Base-by-base conservation (phyloP, 2,888 invertebrate genomes). In the Drosophila quasianomalipes region DNA sequence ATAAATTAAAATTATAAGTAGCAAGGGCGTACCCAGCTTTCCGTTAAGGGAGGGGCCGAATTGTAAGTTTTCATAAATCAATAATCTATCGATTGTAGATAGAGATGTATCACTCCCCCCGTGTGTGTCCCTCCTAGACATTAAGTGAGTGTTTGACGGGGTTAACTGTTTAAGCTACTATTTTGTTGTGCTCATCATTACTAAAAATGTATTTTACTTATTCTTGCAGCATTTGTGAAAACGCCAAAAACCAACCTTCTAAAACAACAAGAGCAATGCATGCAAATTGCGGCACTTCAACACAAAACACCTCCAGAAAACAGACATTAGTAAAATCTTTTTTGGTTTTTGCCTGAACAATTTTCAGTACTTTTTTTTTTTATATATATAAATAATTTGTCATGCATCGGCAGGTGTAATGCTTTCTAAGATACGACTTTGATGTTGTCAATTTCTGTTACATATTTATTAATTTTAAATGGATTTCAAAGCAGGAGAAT, bases 201-300 rank as follows among this genome's bases (percentile, higher is more conserved):
- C 54, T 78, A 65, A 76, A 78, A 39, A 35, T 55, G 0, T n/a
- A 26, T 63, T 75, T 68, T 54, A 73, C 76, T 69, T 88, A 73
- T 83, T 64, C 68, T 88, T 88, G 49, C 85, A 85, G 85, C 82
- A 85, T 80, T 82, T 85, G 85, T 83, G 85, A 85, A 83, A 63
- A 70, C 85, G 77, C 72, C 70, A 76, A 76, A 85, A 65, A 74
- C 66, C 64, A 82, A 74, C 52, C 72, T 70, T 78, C 71, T 69
- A 70, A 72, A 72, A 82, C 78, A 62, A 82, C 70, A 76, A 76
- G 79, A 75, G 74, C 85, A 85, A 83, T 88, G 89, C 85, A 85
- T 85, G 85, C 82, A 74, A 63, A 83, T 83, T 81, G 81, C 70
- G 53, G 52, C 67, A 74, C 67, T 53, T 67, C 64, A 80, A 74